phyloP scores from a whole-genome alignment of 2,888 invertebrate species.

The Diadegma fenestrale region DNA sequence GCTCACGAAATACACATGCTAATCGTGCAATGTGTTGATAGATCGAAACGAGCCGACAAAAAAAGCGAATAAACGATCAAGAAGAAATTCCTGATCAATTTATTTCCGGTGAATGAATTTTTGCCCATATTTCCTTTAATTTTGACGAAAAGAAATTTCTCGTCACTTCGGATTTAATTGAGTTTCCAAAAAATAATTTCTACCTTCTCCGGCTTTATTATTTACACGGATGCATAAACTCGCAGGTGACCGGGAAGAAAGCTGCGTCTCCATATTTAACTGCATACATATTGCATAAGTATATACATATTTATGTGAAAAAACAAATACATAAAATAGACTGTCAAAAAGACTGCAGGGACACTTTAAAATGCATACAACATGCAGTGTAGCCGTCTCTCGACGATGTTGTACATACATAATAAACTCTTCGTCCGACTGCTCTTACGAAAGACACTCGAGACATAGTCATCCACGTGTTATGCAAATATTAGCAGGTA shows the following conservation, averaged over 20 bases:
- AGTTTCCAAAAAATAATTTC: neutral
- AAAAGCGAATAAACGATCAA: neutral
- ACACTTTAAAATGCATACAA: conserved; percentile 45
- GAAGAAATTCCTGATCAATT: conserved; percentile 28
- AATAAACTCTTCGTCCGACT: conserved; percentile 55
- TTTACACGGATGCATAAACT: neutral
- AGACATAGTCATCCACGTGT: conserved; percentile 50
- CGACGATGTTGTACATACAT: conserved; percentile 56
- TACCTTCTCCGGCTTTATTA: neutral
- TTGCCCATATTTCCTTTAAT: conserved; percentile 34
- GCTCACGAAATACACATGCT: conserved; percentile 31
- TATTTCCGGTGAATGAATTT: neutral
- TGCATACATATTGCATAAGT: conserved; percentile 5
- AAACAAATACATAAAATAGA: conserved; percentile 13
- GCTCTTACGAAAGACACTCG: conserved; percentile 54
- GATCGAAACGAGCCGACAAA: neutral
- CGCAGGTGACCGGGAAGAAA: neutral
- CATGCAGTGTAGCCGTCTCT: conserved; percentile 36
- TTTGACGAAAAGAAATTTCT: neutral
- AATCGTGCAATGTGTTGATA: neutral
- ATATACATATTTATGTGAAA: conserved; percentile 11
- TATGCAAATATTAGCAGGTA: conserved; percentile 59
- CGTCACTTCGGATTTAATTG: neutral
- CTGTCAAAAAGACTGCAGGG: conserved; percentile 15
- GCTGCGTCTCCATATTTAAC: neutral